Evolutionary conservation across 2,113 vertebrate genomes (phyloP), one percentile per base, ranked within the genome.

Genomic region (Misgurnus anguillicaudatus): DNA sequence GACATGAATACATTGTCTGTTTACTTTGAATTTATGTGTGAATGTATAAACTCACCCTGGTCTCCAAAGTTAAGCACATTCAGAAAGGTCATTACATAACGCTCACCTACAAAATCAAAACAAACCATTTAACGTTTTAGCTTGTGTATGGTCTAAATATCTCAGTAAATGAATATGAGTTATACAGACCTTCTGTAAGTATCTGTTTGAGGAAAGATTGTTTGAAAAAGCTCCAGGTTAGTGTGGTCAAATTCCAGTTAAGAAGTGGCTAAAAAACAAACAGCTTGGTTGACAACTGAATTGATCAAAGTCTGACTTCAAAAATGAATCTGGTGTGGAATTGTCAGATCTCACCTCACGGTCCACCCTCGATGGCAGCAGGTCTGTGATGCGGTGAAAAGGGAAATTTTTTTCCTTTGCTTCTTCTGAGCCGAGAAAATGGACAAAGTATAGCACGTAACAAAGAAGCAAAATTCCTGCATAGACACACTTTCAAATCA

Each of bases 181-280:
- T 10, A 4, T 10, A 19, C 47, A 57, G 78, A 95, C 95, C 98
- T 88, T 99, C 97, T 53, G 97, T 99, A 83, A 99, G 93, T 89
- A 98, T 94, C 88, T 99, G 97, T 86, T 99, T 99, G 78, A 99
- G 88, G 88, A 98, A 98, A 62, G 97, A 98, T 60, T 99, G 97
- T 83, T 98, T 97, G 88, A 97, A 98, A 93, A 99, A 99, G 88
- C 96, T 98, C 96, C 96, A 98, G 1, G 96, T 97, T 84, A 99
- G 75, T 65, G 87, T 85, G 75, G 96, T 94, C 81, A 98, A 91
- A 66, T 88, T 94, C 95, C 93, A 94, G 81, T 98, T 94, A 10
- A 98, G 63, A 85, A 95, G 87, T 0, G 91, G 89, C 97, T 99
- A 84, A 13, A 11, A 73, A 36, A 81, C 1, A 31, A 11, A 77